Percentiles rank a stretch among this genome's conserved stretches.
Conservation (phyloP, 1,140 invertebrate genomes). For the Branchinecta lindahli region DNA sequence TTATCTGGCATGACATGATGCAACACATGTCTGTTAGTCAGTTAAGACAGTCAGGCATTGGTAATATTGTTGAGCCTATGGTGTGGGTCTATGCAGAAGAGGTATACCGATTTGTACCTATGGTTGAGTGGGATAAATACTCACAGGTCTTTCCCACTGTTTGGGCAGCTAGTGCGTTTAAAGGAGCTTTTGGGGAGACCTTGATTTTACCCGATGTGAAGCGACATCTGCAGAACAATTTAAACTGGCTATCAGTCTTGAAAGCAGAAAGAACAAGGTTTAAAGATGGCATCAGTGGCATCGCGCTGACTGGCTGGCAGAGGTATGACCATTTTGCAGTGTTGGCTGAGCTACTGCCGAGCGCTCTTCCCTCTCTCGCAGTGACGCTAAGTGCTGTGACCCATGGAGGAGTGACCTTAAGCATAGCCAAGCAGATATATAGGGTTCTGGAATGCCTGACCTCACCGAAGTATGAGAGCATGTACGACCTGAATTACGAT, state of each 20-base stretch:
- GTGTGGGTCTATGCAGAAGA: constrained; percentile 60
- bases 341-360: constrained; percentile 77
- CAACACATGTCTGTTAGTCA: constrained; percentile 40
- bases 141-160: constrained; percentile 60
- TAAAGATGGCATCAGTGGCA: constrained; percentile 41
- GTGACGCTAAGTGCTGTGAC: constrained; percentile 42
- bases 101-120: constrained; percentile 40
- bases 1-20: constrained; percentile 95
- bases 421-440: constrained; percentile 37
- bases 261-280: constrained; percentile 38
- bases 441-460: constrained; percentile 38
- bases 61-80: constrained; percentile 62
- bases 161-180: constrained; percentile 87
- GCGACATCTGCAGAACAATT: constrained; percentile 52
- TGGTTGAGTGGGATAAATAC: constrained; percentile 59
- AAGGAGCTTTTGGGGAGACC: constrained; percentile 67
- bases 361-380: constrained; percentile 56
- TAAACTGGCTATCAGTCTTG: constrained; percentile 52
- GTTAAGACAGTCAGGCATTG: constrained; percentile 46
- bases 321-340: constrained; percentile 82
- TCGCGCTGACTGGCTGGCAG: constrained; percentile 52
- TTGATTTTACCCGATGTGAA: constrained; percentile 44
- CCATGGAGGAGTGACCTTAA: constrained; percentile 44
- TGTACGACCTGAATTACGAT: constrained; percentile 40
- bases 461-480: constrained; percentile 26